Conservation (phyloP, 2,113 vertebrate genomes). For the Campylorhamphus procurvoides region DNA sequence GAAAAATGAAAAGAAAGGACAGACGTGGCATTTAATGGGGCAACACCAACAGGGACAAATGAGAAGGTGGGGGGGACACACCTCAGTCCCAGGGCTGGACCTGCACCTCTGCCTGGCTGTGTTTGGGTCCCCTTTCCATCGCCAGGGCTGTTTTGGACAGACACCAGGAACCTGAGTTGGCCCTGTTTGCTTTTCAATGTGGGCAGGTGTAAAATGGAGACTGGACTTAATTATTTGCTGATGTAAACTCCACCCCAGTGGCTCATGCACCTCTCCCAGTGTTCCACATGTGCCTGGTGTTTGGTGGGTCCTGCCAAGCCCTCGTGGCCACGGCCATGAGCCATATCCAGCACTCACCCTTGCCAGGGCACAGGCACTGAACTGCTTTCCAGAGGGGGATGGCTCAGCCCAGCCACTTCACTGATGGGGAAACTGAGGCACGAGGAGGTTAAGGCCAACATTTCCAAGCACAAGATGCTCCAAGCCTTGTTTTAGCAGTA, state of each 20-base stretch:
- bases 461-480: neutral
- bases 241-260: fast-evolving
- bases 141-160: neutral
- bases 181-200: fast-evolving
- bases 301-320: neutral
- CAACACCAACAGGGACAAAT: constrained; percentile 47
- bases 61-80: neutral
- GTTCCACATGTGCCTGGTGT: fast-evolving
- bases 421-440: constrained; percentile 55
- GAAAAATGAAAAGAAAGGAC: constrained; percentile 43
- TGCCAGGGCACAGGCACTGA: neutral
- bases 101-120: neutral
- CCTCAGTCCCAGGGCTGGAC: neutral
- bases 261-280: fast-evolving
- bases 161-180: neutral
- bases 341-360: fast-evolving
- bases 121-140: neutral
- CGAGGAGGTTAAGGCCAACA: constrained; percentile 32
- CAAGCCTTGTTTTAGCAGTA: neutral
- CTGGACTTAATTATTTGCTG: fast-evolving
- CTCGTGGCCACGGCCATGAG: fast-evolving
- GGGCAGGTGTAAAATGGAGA: neutral
- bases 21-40: constrained; percentile 64
- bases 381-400: neutral
- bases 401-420: neutral